Conservation (phyloP, 1,140 invertebrate species). For the Drosophila pseudoobscura region DNA sequence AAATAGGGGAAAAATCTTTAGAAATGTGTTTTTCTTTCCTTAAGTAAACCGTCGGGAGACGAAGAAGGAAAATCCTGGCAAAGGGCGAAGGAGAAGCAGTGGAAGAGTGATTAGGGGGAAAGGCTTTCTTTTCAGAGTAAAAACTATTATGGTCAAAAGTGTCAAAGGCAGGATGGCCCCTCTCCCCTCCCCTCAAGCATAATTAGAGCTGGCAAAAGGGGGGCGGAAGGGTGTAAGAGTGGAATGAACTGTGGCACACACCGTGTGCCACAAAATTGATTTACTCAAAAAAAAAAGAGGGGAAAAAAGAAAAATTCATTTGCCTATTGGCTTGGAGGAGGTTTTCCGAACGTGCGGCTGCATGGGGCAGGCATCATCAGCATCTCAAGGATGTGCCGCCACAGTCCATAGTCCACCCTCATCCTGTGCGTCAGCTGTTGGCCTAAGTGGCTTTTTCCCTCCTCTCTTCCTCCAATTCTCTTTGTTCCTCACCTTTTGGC, state of each 20-base stretch:
- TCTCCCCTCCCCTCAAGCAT: background rate
- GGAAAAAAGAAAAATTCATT: slow-evolving; percentile 49
- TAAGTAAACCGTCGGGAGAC: slow-evolving; percentile 48
- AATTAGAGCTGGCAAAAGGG: slow-evolving; percentile 5
- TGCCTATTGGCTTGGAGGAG: slow-evolving; percentile 30
- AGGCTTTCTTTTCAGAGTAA: slow-evolving; percentile 26
- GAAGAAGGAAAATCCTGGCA: slow-evolving; percentile 6
- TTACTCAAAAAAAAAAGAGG: slow-evolving; percentile 53
- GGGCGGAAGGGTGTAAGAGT: slow-evolving; percentile 18
- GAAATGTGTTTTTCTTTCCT: slow-evolving; percentile 55
- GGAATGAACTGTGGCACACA: slow-evolving; percentile 70
- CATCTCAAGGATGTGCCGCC: slow-evolving; percentile 44
- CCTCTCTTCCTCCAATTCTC: slow-evolving; percentile 1
- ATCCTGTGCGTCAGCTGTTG: slow-evolving; percentile 56
- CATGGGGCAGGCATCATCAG: slow-evolving; percentile 24
- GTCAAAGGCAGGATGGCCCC: slow-evolving; percentile 63
- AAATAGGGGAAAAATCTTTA: slow-evolving; percentile 66
- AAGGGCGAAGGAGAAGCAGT: too few species aligned
- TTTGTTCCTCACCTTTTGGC: slow-evolving; percentile 32
- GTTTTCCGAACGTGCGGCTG: slow-evolving; percentile 40
- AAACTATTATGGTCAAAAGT: slow-evolving; percentile 72
- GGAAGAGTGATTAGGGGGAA: slow-evolving; percentile 59
- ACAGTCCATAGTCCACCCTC: background rate
- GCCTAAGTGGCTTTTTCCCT: slow-evolving; percentile 53
- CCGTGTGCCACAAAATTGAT: slow-evolving; percentile 60